phyloP scores from a whole-genome alignment of 2,113 vertebrate species.

The Sorex araneus region DNA sequence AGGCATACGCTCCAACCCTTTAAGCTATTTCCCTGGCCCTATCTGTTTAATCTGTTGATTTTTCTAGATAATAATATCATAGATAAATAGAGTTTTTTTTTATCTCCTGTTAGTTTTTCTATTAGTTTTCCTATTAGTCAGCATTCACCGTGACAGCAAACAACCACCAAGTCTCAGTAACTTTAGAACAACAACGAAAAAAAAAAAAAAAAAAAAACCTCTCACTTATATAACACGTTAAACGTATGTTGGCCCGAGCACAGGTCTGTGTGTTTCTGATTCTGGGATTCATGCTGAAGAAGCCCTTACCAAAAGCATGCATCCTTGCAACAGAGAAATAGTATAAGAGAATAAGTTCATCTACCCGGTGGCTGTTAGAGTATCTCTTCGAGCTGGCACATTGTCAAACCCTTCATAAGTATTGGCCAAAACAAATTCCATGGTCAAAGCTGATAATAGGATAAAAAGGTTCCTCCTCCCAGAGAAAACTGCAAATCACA shows the following conservation, averaged over 20 bases:
- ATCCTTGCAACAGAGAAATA: background rate
- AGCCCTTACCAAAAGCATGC: background rate
- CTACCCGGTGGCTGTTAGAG: background rate
- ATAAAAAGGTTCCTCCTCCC: constrained; percentile 1
- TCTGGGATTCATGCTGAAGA: background rate
- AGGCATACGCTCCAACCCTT: too few species aligned
- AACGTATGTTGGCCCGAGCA: background rate
- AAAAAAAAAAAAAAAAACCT: background rate
- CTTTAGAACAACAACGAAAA: background rate
- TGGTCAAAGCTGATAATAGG: background rate
- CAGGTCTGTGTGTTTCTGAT: background rate
- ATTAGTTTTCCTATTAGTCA: background rate
- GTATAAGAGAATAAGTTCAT: background rate
- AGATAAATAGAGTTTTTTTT: background rate
- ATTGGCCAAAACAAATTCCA: constrained; percentile 30
- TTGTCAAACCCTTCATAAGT: background rate
- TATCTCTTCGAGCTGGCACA: background rate
- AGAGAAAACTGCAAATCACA: background rate
- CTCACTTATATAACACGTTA: background rate
- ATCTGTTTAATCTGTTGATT: background rate
- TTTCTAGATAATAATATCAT: constrained; percentile 21
- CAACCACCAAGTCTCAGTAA: constrained; percentile 7
- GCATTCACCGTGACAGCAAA: constrained; percentile 22
- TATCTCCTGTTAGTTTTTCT: background rate
- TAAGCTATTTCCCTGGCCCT: too few species aligned